Evolutionary conservation across 2,797 vertebrate species (phyloP), one percentile per base, ranked within the genome.

Genomic region (Tadarida brasiliensis): DNA sequence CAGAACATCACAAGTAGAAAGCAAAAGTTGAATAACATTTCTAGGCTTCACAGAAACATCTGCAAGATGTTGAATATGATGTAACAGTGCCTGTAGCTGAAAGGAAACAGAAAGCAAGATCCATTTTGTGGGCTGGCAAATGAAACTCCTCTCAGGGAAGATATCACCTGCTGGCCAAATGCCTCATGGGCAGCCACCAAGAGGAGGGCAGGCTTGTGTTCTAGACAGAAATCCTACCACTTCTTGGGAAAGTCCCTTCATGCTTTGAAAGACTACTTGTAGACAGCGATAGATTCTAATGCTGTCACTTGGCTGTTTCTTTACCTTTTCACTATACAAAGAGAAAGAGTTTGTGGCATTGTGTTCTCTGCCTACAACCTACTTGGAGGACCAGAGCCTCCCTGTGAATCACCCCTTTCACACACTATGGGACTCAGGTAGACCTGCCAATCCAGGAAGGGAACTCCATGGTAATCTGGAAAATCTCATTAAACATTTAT

Each of bases 1-100:
- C 33, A 92, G 17, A 74, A 78, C 4, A 16, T 39, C 47, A 59
- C 9, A 54, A 74, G 16, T 73, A 59, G 28, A 87, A 92, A 83
- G 26, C 24, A 68, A 51, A 93, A 74, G 33, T 35, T 35, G 17
- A 61, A 26, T 54, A 70, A 67, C 51, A 44, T 24, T 7, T 44
- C 44, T 30, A 24, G 8, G 44, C 54, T 90, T 93, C 80, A 54
- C n/a, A 39, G 39, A 54, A 47, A 61, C 16, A 61, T 73, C 70
- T 59, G 51, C 57, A 30, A 77, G 28, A 89, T 24, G 67, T 28
- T 51, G 54, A 10, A 3, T 81, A 7, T 95, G 49, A 81, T n/a
- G n/a, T n/a, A n/a, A 87, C 0, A 39, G 12, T 35, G 33, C 33
- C 51, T 95, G 16, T 57, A 68, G 83, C 28, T 33, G 47, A 85